Percentiles rank a stretch among this genome's conserved stretches.
Evolutionary conservation across 2,888 invertebrate species (phyloP).

Genomic region (Branchellion lobata): DNA sequence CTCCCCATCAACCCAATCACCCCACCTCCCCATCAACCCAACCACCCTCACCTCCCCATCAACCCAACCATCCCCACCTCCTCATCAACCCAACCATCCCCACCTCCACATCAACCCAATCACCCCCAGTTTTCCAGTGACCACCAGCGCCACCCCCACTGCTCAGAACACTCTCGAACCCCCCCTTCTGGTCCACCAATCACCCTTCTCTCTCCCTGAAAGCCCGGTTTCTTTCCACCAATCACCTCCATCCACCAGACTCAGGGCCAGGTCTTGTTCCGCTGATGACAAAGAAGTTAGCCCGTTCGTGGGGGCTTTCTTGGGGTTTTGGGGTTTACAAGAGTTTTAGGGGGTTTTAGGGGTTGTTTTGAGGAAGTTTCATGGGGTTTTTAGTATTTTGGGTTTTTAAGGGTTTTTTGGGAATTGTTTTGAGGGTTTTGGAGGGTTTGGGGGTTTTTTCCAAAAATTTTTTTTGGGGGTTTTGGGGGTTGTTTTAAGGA

Average conservation of each 20-base stretch:
- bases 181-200: neutral
- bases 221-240: slow-evolving; percentile 32
- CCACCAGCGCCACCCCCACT: neutral
- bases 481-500: too few species aligned
- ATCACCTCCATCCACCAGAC: neutral
- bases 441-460: neutral
- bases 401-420: too few species aligned
- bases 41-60: neutral
- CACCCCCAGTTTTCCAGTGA: neutral
- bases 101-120: neutral
- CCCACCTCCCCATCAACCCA: neutral
- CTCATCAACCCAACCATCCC: neutral
- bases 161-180: neutral
- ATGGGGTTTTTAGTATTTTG: too few species aligned
- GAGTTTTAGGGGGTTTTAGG: too few species aligned
- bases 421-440: too few species aligned
- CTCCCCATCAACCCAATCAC: neutral
- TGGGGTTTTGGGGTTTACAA: neutral
- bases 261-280: slow-evolving; percentile 34
- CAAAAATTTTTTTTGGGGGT: too few species aligned
- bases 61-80: neutral
- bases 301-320: neutral
- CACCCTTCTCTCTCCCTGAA: slow-evolving; percentile 31
- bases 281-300: slow-evolving; percentile 14
- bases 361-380: too few species aligned